Base-by-base conservation (phyloP, 2,113 vertebrate genomes). In the Willisornis vidua region DNA sequence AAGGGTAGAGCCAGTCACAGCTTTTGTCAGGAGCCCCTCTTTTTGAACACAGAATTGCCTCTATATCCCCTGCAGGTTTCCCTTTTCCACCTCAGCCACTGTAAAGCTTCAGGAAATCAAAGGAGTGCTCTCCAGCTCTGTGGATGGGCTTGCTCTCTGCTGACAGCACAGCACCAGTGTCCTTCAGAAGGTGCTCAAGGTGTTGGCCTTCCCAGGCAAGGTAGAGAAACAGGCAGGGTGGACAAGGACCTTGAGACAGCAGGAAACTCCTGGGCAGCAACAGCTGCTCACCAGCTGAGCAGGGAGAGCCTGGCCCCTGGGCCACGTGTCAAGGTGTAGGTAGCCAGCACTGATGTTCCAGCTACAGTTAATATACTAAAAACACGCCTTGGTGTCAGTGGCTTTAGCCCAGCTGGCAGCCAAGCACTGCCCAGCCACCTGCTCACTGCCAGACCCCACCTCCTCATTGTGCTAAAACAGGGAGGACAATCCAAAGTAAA, bases 1-100 rank as follows among this genome's bases (percentile, higher is more conserved):
- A 54, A 37, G 19, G 31, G 10, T 22, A 77, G 41, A 0, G 0
- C 15, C 16, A 51, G 54, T 29, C 29, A 61, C 41, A 57, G 31
- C 18, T 74, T 59, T 51, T 48, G 26, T 26, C 45, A 78, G 46
- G 4, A 58, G 11, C 7, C 7, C 18, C 24, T 29, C n/a, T 65
- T 31, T 66, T 6, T 35, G 7, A 87, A 62, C 10, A 7, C 54
- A 29, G 35, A 62, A 48, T 16, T 28, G 20, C 14, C 49, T 73
- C 39, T 67, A 24, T 54, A 46, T n/a, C 23, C 6, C 49, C 62
- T 29, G 13, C 16, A 67, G 14, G 14, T 52, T 66, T 79, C 10
- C 28, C 28, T 76, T 80, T 48, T 57, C 49, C 19, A 25, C 35
- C 17, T 49, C 13, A 78, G 48, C 29, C 51, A 45, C 26, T 1